A percentile compares a stretch with the other conserved stretches of the same genome.
Evolutionary conservation across 2,888 invertebrate genomes (phyloP).

Genomic region (Autographa gamma): DNA sequence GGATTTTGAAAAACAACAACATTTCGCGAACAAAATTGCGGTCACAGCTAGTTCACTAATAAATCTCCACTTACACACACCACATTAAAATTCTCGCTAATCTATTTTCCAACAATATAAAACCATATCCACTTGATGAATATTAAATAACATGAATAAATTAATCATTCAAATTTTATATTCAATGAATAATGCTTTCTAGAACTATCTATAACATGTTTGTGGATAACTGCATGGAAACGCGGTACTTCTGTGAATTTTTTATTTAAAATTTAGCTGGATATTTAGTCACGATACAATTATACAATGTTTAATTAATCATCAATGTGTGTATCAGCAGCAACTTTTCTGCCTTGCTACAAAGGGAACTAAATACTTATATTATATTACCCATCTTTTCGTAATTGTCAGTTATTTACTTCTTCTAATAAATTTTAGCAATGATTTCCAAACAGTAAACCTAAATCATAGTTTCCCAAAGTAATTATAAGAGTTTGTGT

Average conservation of each 20-base stretch:
- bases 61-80: not conserved
- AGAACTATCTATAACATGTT: not conserved
- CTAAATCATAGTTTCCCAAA: no score
- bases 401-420: no score
- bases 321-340: no score
- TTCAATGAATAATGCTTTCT: not conserved
- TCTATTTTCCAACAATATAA: conserved; percentile 4
- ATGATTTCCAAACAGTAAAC: no score
- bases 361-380: no score
- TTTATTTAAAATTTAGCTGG: not conserved
- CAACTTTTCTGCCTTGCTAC: no score
- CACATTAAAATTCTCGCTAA: not conserved
- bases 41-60: not conserved
- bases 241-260: not conserved
- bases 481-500: no score
- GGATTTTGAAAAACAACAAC: not conserved
- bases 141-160: not conserved
- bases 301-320: no score
- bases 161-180: not conserved
- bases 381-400: no score
- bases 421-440: no score
- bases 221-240: not conserved
- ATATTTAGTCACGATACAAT: no score
- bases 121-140: not conserved
- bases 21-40: not conserved